Evolutionary conservation across 2,888 invertebrate species (phyloP).

Genomic region (Antheraea yamamai): DNA sequence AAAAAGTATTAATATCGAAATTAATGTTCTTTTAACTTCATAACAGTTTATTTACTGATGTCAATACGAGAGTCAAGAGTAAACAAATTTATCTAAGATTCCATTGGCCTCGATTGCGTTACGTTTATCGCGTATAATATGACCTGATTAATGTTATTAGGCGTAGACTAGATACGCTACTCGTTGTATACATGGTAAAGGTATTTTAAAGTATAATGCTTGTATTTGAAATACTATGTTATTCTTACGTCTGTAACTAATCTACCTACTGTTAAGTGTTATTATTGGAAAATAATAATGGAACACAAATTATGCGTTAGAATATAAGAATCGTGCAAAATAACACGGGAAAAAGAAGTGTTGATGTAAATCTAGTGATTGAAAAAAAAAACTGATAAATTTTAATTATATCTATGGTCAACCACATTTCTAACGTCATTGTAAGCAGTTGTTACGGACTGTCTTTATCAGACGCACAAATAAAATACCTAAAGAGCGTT

Average conservation of each 20-base stretch:
- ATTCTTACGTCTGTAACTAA: background rate
- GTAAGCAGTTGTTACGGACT: too few relatives aligned
- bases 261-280: background rate
- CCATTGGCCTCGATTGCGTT: background rate
- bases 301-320: too few relatives aligned
- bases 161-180: background rate
- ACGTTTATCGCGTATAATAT: background rate
- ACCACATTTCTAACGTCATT: too few relatives aligned
- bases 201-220: background rate
- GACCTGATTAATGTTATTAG: constrained; percentile 10
- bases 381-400: too few relatives aligned
- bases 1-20: background rate
- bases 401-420: too few relatives aligned
- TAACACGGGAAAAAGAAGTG: too few relatives aligned
- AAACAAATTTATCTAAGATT: constrained; percentile 6
- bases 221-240: background rate
- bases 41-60: background rate
- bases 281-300: too few relatives aligned
- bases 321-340: too few relatives aligned
- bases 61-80: background rate
- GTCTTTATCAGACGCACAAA: too few relatives aligned
- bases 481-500: too few relatives aligned
- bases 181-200: background rate
- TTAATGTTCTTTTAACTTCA: background rate
- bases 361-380: too few relatives aligned